Percentiles rank a stretch among this genome's conserved stretches.
Conservation (phyloP, 1,140 invertebrate species). For the Glossosoma conforme region DNA sequence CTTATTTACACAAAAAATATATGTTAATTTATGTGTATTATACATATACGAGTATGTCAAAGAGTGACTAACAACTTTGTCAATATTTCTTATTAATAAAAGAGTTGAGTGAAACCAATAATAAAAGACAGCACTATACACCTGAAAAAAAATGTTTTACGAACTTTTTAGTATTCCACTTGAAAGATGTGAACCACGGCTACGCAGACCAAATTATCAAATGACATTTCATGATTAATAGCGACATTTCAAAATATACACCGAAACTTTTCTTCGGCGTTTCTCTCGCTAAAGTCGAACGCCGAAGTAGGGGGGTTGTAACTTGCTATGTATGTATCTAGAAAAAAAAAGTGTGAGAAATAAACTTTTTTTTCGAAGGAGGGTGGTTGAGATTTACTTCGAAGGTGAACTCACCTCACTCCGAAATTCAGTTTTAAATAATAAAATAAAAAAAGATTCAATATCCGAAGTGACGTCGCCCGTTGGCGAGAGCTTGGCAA, state of each 20-base stretch:
- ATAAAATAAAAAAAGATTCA: conserved; percentile 30
- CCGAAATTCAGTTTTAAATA: conserved; percentile 16
- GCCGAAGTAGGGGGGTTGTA: background rate
- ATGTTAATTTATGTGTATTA: no score
- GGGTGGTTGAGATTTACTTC: conserved; percentile 17
- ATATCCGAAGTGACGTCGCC: conserved; percentile 24
- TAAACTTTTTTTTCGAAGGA: background rate
- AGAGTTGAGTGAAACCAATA: no score
- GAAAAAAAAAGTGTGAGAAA: conserved; percentile 12
- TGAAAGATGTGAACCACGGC: no score
- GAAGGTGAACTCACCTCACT: conserved; percentile 23
- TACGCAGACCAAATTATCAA: no score
- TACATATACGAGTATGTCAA: no score
- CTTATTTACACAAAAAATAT: no score
- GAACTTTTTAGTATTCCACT: no score
- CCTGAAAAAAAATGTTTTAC: no score
- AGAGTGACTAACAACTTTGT: no score
- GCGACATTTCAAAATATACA: conserved; percentile 10
- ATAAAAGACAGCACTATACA: no score
- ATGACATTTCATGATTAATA: conserved; percentile 24
- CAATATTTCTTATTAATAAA: no score
- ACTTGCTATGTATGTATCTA: conserved; percentile 8
- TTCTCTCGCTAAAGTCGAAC: background rate
- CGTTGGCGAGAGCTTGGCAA: conserved; percentile 44
- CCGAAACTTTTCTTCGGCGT: conserved; percentile 7